phyloP scores from a whole-genome alignment of 2,797 vertebrate genomes.

The Sebastes glaucus region DNA sequence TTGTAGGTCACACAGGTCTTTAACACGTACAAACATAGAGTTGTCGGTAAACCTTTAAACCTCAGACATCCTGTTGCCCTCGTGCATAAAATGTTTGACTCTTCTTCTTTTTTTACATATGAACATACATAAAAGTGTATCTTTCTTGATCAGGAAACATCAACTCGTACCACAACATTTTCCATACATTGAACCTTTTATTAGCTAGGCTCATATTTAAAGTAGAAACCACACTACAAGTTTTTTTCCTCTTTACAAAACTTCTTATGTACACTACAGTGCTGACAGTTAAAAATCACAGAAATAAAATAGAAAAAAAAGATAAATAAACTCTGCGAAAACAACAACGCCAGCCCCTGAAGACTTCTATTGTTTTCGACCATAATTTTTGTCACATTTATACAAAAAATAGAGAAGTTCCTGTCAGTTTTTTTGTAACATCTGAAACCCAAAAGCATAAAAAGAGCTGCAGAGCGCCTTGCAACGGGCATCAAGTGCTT shows the following conservation, averaged over 20 bases:
- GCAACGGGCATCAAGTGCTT: constrained; percentile 91
- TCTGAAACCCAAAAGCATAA: constrained; percentile 62
- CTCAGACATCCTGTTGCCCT: neutral
- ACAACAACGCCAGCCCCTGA: constrained; percentile 82
- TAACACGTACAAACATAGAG: accelerated
- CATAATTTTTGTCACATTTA: constrained; percentile 88
- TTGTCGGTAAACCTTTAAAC: neutral
- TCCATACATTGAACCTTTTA: constrained; percentile 90
- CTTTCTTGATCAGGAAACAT: neutral
- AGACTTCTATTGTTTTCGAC: constrained; percentile 83
- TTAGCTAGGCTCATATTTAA: constrained; percentile 94
- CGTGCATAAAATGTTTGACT: neutral
- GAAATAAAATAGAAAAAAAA: constrained; percentile 65
- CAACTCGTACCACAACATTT: neutral
- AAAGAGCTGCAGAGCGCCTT: constrained; percentile 88
- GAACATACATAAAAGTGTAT: neutral
- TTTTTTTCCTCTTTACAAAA: constrained; percentile 85
- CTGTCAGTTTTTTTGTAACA: constrained; percentile 81
- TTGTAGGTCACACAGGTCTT: neutral
- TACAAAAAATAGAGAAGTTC: constrained; percentile 92
- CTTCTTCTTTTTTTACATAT: neutral
- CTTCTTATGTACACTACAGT: constrained; percentile 97
- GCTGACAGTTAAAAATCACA: constrained; percentile 91
- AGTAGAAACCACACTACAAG: constrained; percentile 99
- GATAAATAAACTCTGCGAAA: constrained; percentile 95